These are phyloP conservation scores for Lutraria rhynchaena DNA, from an alignment of 1,140 invertebrate genomes.

Conservation along the genomic window DNA sequence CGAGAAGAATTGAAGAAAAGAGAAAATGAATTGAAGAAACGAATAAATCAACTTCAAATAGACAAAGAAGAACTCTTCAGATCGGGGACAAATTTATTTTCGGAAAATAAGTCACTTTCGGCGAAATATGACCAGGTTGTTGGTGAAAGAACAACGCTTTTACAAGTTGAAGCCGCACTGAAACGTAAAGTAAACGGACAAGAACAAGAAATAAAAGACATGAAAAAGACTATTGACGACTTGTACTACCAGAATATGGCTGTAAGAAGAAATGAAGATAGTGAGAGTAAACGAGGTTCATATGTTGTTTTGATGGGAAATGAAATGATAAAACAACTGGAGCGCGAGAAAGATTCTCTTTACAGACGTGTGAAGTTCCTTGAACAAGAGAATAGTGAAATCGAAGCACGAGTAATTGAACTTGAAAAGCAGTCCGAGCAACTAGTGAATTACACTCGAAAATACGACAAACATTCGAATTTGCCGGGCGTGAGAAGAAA, in stretches of 20 bases:
- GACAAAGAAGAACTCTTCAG: conserved; percentile 56
- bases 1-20: conserved; percentile 20
- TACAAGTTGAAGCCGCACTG: conserved; percentile 43
- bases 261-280: conserved; percentile 47
- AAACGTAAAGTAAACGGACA: conserved; percentile 36
- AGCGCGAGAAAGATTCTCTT: conserved; percentile 47
- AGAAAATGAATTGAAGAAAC: conserved; percentile 29
- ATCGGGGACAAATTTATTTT: conserved; percentile 46
- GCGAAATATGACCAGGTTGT: conserved; percentile 26
- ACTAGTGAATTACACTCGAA: conserved; percentile 36
- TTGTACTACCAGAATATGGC: conserved; percentile 55
- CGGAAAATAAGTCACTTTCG: conserved; percentile 46
- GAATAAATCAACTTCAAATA: conserved; percentile 36
- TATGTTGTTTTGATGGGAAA: conserved; percentile 56
- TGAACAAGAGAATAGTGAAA: conserved; percentile 52
- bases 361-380: conserved; percentile 45
- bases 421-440: conserved; percentile 46
- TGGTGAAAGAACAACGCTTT: conserved; percentile 21
- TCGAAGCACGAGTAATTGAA: conserved; percentile 46
- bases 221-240: conserved; percentile 56
- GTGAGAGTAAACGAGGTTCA: conserved; percentile 30
- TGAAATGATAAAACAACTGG: conserved; percentile 51
- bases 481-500: conserved; percentile 23
- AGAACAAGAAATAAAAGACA: conserved; percentile 48
- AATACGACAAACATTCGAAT: conserved; percentile 45